Evolutionary conservation across 2,113 vertebrate genomes (phyloP).

Genomic region (Percopsis transmontana): DNA sequence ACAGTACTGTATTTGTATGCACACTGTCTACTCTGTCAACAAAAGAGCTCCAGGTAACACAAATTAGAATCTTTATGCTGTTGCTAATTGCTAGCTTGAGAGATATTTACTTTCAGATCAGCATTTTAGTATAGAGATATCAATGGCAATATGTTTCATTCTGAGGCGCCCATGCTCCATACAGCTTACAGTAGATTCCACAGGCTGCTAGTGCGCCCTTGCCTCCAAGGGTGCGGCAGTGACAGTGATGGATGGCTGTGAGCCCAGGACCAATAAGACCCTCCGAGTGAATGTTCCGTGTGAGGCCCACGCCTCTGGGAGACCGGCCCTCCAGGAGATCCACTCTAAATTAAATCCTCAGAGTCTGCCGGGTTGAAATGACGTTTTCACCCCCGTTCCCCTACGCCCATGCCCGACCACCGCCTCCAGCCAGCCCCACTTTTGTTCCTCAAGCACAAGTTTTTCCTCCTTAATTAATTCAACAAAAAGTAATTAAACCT

Average conservation of each 20-base stretch:
- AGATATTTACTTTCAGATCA: background rate
- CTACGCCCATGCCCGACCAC: conserved; percentile 54
- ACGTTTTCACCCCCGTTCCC: conserved; percentile 44
- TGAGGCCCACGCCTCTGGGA: conserved; percentile 52
- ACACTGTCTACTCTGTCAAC: conserved; percentile 25
- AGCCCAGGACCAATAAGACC: conserved; percentile 72
- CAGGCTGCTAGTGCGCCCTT: conserved; percentile 28
- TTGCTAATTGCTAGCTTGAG: background rate
- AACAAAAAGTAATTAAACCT: conserved; percentile 83
- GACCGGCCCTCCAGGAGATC: conserved; percentile 66
- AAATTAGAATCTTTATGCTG: conserved; percentile 21
- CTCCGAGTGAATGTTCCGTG: conserved; percentile 50
- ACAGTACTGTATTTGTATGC: too few species aligned
- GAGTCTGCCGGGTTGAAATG: conserved; percentile 65
- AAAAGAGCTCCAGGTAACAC: conserved; percentile 31
- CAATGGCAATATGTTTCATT: too few species aligned
- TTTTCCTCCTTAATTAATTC: conserved; percentile 82
- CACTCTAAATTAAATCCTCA: conserved; percentile 81
- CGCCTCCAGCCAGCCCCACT: conserved; percentile 67
- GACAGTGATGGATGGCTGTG: conserved; percentile 82
- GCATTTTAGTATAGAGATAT: too few species aligned
- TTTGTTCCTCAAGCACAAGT: conserved; percentile 75
- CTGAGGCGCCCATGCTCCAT: background rate
- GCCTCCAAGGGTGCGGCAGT: conserved; percentile 47
- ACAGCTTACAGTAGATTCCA: conserved; percentile 35